These are phyloP conservation scores for Microchirus variegatus DNA, from an alignment of 2,797 vertebrate species.

Conservation along the genomic window DNA sequence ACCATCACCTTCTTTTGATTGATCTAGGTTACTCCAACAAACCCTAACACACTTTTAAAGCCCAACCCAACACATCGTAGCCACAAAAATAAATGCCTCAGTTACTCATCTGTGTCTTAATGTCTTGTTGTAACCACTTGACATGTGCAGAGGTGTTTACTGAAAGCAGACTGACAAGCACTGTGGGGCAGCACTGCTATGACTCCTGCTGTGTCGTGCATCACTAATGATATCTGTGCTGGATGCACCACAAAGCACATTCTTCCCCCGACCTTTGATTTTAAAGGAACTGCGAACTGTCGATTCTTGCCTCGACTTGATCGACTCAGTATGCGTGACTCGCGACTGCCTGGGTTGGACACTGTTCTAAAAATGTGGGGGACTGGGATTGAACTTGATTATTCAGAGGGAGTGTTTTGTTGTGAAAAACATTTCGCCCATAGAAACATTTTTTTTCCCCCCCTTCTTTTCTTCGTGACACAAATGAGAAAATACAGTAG, in stretches of 20 bases:
- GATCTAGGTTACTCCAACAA: neutral
- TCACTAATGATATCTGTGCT: neutral
- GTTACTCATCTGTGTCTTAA: neutral
- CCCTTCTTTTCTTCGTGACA: neutral
- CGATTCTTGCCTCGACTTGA: neutral
- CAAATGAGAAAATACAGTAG: conserved; percentile 33
- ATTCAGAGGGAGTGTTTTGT: conserved; percentile 53
- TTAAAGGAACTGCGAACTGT: neutral
- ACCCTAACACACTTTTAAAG: neutral
- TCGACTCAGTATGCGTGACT: neutral
- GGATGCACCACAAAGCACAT: neutral
- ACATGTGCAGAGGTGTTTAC: conserved; percentile 5
- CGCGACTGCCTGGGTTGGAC: neutral
- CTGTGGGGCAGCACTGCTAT: neutral
- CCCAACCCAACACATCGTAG: neutral
- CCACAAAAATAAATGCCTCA: neutral
- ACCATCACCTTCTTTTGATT: neutral
- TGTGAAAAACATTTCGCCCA: conserved; percentile 55
- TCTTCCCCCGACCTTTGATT: neutral
- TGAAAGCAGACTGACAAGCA: conserved; percentile 3
- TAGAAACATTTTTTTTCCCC: conserved; percentile 52
- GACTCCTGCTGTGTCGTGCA: neutral
- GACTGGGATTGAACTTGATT: conserved; percentile 23
- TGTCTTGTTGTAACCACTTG: neutral
- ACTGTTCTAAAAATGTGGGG: neutral